phyloP scores from a whole-genome alignment of 2,797 vertebrate species.

The Fundulus diaphanus region DNA sequence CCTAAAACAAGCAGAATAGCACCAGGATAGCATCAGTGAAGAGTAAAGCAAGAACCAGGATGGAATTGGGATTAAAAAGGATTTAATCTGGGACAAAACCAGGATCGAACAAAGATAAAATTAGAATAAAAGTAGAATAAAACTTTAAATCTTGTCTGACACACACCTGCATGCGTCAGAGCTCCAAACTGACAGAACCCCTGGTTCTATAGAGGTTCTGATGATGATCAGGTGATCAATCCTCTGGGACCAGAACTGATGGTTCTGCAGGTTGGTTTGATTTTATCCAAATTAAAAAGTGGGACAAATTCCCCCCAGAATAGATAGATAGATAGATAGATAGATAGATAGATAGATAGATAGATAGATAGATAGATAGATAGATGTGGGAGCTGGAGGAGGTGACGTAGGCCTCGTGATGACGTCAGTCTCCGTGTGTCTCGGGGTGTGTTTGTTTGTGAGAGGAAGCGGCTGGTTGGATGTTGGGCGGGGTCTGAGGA shows the following conservation, averaged over 20 bases:
- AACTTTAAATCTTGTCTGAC: not conserved
- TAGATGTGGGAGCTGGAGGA: conserved; percentile 21
- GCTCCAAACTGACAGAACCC: not conserved
- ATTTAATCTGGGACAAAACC: not conserved
- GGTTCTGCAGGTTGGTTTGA: too few species aligned
- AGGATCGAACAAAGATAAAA: not conserved
- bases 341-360: conserved; percentile 20
- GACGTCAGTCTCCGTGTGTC: conserved; percentile 58
- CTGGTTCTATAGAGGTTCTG: not conserved
- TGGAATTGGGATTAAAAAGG: not conserved
- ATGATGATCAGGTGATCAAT: not conserved
- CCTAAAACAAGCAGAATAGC: not conserved
- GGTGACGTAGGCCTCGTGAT: conserved; percentile 46
- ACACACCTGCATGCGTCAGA: too few species aligned
- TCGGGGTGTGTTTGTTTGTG: conserved; percentile 69
- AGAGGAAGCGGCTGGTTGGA: conserved; percentile 66
- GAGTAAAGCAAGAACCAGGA: too few species aligned
- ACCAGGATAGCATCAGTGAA: not conserved
- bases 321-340: conserved; percentile 2
- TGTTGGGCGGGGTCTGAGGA: conserved; percentile 69
- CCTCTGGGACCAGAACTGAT: not conserved
- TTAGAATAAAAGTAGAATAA: not conserved
- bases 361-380: conserved; percentile 17
- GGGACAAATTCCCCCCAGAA: too few species aligned
- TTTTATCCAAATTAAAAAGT: not conserved